phyloP scores from a whole-genome alignment of 2,113 vertebrate genomes.

The Collichthys lucidus region DNA sequence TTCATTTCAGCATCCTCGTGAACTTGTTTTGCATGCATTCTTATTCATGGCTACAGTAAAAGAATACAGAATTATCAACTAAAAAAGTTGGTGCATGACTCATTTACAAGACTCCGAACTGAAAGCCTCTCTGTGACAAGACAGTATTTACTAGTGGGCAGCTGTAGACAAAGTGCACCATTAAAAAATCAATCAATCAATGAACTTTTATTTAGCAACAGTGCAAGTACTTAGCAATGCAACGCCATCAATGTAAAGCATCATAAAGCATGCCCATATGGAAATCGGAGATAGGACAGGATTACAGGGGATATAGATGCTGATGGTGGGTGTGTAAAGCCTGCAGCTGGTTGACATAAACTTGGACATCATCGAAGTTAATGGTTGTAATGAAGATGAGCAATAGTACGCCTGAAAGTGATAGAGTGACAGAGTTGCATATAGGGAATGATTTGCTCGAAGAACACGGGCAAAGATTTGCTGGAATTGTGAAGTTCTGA shows the following conservation, averaged over 20 bases:
- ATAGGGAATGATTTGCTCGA: neutral
- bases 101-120: neutral
- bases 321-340: neutral
- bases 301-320: neutral
- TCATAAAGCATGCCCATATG: too few species aligned
- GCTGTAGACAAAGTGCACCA: neutral
- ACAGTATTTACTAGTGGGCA: neutral
- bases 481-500: neutral
- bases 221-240: neutral
- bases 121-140: neutral
- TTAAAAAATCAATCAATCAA: neutral
- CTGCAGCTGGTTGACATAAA: neutral
- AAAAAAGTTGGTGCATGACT: neutral
- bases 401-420: neutral
- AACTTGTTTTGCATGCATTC: constrained; percentile 17
- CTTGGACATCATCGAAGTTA: neutral
- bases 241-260: too few species aligned
- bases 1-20: constrained; percentile 29
- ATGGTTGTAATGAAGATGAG: neutral
- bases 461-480: neutral
- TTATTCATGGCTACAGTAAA: neutral
- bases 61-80: neutral
- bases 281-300: neutral
- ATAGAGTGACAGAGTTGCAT: neutral
- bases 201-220: neutral